Conservation (phyloP, 2,888 invertebrate species). For the Tipula unca region DNA sequence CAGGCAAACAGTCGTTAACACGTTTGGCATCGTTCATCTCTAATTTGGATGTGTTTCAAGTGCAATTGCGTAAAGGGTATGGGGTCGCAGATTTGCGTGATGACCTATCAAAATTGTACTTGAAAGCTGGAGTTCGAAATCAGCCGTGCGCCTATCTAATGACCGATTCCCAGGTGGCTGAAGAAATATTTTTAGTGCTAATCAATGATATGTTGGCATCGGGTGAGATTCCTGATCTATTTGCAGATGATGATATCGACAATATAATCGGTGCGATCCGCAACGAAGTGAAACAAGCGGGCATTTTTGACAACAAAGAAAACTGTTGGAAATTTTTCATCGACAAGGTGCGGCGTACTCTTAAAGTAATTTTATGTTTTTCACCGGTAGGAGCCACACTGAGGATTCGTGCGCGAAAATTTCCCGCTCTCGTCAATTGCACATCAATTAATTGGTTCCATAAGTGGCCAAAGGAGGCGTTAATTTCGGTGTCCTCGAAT, state of each 20-base stretch:
- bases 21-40: slow-evolving; percentile 85
- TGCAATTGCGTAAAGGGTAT: slow-evolving; percentile 86
- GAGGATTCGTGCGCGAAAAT: slow-evolving; percentile 78
- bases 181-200: slow-evolving; percentile 82
- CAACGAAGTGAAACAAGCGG: slow-evolving; percentile 71
- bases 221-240: slow-evolving; percentile 85
- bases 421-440: slow-evolving; percentile 89
- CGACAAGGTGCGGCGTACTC: slow-evolving; percentile 68
- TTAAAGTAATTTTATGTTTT: slow-evolving; percentile 71
- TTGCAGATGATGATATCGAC: slow-evolving; percentile 85
- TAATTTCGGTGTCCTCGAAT: slow-evolving; percentile 76
- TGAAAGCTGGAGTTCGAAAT: slow-evolving; percentile 79
- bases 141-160: slow-evolving; percentile 80
- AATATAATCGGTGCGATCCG: slow-evolving; percentile 69
- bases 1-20: slow-evolving; percentile 87
- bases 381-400: slow-evolving; percentile 90
- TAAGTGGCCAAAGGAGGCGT: slow-evolving; percentile 89
- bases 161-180: slow-evolving; percentile 89
- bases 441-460: slow-evolving; percentile 95
- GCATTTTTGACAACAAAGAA: slow-evolving; percentile 76
- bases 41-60: slow-evolving; percentile 85
- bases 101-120: slow-evolving; percentile 65
- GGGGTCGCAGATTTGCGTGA: slow-evolving; percentile 69
- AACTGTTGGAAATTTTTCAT: slow-evolving; percentile 96
- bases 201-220: slow-evolving; percentile 91